Percentiles rank a stretch among this genome's conserved stretches.
These are phyloP conservation scores for Lates calcarifer DNA, from an alignment of 2,113 vertebrate species.

Conservation along the genomic window DNA sequence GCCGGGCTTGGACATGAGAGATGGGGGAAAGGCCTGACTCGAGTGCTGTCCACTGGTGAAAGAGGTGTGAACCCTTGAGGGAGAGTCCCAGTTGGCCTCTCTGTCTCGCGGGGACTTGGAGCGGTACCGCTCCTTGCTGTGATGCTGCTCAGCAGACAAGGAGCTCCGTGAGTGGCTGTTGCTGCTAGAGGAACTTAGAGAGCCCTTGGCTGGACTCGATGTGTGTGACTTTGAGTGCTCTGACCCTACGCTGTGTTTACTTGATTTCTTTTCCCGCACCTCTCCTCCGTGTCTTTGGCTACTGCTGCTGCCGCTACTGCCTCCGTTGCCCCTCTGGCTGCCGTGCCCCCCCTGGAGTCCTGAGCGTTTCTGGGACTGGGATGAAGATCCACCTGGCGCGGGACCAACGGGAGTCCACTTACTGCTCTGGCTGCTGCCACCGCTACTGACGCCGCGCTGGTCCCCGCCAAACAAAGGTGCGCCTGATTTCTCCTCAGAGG, in stretches of 20 bases:
- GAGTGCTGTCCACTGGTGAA: slow-evolving; percentile 92
- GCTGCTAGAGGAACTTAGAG: slow-evolving; percentile 86
- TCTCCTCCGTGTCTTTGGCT: slow-evolving; percentile 92
- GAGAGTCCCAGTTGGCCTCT: slow-evolving; percentile 97
- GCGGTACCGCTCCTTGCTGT: slow-evolving; percentile 94
- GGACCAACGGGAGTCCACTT: slow-evolving; percentile 98
- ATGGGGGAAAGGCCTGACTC: slow-evolving; percentile 94
- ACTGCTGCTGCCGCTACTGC: slow-evolving; percentile 79
- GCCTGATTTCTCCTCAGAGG: slow-evolving; percentile 92
- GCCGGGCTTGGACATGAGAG: slow-evolving; percentile 94
- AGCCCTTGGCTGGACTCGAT: slow-evolving; percentile 91
- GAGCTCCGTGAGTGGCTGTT: slow-evolving; percentile 87
- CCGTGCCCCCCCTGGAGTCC: slow-evolving; percentile 87
- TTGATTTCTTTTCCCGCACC: slow-evolving; percentile 90
- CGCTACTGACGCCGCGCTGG: slow-evolving; percentile 87
- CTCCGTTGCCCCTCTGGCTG: slow-evolving; percentile 80
- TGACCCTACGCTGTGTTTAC: slow-evolving; percentile 89
- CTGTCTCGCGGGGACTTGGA: slow-evolving; percentile 95
- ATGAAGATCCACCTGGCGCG: slow-evolving; percentile 86
- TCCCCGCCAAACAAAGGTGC: slow-evolving; percentile 89
- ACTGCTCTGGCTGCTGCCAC: slow-evolving; percentile 89
- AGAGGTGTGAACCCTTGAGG: slow-evolving; percentile 92
- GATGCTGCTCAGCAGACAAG: slow-evolving; percentile 91
- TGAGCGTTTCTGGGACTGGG: slow-evolving; percentile 93
- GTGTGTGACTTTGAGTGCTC: slow-evolving; percentile 94